Base-by-base conservation (phyloP, 2,113 vertebrate genomes). In the Triplophysa tibetana region DNA sequence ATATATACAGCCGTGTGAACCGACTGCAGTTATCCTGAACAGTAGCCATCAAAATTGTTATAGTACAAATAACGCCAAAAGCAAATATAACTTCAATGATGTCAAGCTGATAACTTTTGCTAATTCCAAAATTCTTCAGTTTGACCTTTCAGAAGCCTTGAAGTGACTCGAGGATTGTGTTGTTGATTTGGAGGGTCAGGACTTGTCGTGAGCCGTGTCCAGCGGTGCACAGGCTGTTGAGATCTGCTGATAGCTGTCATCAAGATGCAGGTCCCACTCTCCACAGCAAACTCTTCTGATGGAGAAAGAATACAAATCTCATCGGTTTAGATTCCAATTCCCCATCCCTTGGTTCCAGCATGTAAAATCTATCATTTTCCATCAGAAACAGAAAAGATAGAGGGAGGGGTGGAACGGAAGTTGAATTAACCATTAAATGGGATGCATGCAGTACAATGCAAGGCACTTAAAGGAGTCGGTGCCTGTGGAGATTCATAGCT, bases 371-470 rank as follows among this genome's bases (percentile, higher is more conserved):
- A 77, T 82, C 48, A 77, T 87, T 82, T 86, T 82, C 65, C 77
- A 78, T 84, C 64, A 68, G 58, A 72, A 26, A 45, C 48, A 58
- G 52, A 38, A 78, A 58, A 26, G n/a, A 41, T 52, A n/a, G 41
- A 19, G 38, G 8, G 41, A 73, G 63, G 61, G 52, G 17, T n/a
- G 2, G 68, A 23, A 68, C n/a, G 41, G 17, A 16, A 75, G 70
- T 83, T 80, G 75, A 70, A 68, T 65, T 85, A 88, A 84, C 87
- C 77, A 85, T 82, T 85, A 81, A 88, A 88, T 83, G 86, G 80
- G 77, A 86, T 85, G 87, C 76, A 83, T 82, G 63, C 24, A 24
- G 24, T 24, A 24, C 77, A 85, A 84, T 87, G 77, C 80, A 79
- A 79, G 78, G 68, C 75, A 87, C 75, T 84, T 88, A 82, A 86